These are phyloP conservation scores for Drosophila monieri DNA, from an alignment of 2,888 invertebrate species.

Conservation along the genomic window DNA sequence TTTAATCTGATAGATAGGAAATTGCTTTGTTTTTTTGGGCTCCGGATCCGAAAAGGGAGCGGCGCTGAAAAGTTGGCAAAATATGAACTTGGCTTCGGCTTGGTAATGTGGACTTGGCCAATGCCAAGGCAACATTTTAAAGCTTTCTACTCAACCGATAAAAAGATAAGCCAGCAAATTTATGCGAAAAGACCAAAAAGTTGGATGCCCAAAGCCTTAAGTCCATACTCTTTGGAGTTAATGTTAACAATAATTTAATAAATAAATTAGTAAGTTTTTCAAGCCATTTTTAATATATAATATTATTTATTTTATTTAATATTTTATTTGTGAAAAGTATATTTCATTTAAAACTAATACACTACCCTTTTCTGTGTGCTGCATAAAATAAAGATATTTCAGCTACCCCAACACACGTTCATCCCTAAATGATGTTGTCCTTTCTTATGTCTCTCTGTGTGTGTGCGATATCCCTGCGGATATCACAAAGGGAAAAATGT, in stretches of 20 bases:
- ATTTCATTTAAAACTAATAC: not conserved
- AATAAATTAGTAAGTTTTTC: not conserved
- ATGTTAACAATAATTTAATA: not conserved
- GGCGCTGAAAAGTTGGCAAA: constrained; percentile 35
- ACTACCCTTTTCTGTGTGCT: not conserved
- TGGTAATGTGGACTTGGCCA: constrained; percentile 7
- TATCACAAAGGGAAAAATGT: constrained; percentile 11
- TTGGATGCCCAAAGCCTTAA: not conserved
- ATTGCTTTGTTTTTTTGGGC: constrained; percentile 71
- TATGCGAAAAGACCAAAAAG: constrained; percentile 33
- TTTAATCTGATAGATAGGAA: constrained; percentile 78
- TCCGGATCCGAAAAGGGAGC: constrained; percentile 32
- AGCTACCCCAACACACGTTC: constrained; percentile 45
- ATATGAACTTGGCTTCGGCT: constrained; percentile 34
- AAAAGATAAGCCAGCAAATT: constrained; percentile 58
- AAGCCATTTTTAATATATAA: too few relatives aligned
- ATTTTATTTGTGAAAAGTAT: not conserved
- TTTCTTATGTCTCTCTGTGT: constrained; percentile 7
- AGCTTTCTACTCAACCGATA: constrained; percentile 50
- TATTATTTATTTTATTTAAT: not conserved
- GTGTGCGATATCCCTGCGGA: constrained; percentile 14
- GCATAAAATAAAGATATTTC: constrained; percentile 56
- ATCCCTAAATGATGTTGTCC: constrained; percentile 49
- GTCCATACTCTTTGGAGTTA: constrained; percentile 4
- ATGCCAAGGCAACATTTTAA: constrained; percentile 50